These are phyloP conservation scores for Plutomurus gul DNA, from an alignment of 1,140 invertebrate species.

Conservation along the genomic window DNA sequence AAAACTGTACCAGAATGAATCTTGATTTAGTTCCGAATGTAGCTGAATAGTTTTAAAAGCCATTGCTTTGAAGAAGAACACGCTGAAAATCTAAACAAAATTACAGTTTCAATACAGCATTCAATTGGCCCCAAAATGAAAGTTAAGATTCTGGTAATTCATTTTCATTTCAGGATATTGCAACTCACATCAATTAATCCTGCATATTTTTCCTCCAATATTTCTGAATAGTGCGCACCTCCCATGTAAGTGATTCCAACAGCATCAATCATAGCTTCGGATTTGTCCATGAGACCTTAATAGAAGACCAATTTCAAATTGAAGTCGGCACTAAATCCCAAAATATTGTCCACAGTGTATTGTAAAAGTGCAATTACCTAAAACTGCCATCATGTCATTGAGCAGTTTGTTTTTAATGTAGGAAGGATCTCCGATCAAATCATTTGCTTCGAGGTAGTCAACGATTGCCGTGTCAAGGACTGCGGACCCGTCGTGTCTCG, in stretches of 20 bases:
- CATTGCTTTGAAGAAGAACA: conserved; percentile 50
- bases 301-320: neutral
- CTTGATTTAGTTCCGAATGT: conserved; percentile 34
- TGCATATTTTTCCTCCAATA: conserved; percentile 37
- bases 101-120: neutral
- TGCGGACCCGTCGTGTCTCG: conserved; percentile 42
- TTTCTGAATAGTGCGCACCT: neutral
- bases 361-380: neutral
- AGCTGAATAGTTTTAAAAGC: conserved; percentile 39
- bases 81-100: conserved; percentile 37
- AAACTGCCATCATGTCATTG: conserved; percentile 15
- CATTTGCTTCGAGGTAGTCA: conserved; percentile 30
- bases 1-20: conserved; percentile 48
- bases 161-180: neutral
- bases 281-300: conserved; percentile 28
- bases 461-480: conserved; percentile 38
- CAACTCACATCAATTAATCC: conserved; percentile 49
- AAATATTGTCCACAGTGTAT: neutral
- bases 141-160: too few relatives aligned
- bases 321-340: neutral
- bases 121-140: neutral
- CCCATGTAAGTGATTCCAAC: conserved; percentile 37
- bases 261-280: conserved; percentile 41
- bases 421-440: neutral
- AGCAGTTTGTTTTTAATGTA: conserved; percentile 35